Evolutionary conservation across 2,797 vertebrate genomes (phyloP).

Genomic region (Lophotriccus pileatus): DNA sequence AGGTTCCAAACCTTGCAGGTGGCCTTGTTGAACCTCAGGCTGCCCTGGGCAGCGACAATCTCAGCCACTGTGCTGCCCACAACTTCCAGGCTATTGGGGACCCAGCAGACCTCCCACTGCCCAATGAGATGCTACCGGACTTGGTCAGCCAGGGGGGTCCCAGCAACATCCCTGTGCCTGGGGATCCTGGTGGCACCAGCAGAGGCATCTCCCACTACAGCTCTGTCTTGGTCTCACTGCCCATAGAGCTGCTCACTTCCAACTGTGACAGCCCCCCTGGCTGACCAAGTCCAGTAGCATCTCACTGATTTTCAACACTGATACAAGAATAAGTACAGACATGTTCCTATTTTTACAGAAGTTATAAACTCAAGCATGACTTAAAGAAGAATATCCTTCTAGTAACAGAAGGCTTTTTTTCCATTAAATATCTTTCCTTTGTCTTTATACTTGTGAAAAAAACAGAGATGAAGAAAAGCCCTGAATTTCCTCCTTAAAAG

Average conservation of each 20-base stretch:
- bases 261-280: conserved; percentile 15
- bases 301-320: background rate
- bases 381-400: background rate
- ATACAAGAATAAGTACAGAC: background rate
- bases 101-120: background rate
- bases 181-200: fast-evolving
- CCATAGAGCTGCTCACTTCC: conserved; percentile 18
- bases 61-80: background rate
- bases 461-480: background rate
- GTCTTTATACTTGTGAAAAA: background rate
- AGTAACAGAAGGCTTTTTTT: background rate
- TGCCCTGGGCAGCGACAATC: background rate
- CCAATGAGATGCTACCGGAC: background rate
- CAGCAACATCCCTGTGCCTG: fast-evolving
- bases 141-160: background rate
- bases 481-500: background rate
- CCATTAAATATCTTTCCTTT: background rate
- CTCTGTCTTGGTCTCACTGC: background rate
- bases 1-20: background rate
- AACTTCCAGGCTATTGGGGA: fast-evolving
- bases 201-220: background rate
- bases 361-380: background rate
- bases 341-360: background rate
- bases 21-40: background rate
- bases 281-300: too few species aligned